phyloP scores from a whole-genome alignment of 2,113 vertebrate species.

The Stegastes partitus region DNA sequence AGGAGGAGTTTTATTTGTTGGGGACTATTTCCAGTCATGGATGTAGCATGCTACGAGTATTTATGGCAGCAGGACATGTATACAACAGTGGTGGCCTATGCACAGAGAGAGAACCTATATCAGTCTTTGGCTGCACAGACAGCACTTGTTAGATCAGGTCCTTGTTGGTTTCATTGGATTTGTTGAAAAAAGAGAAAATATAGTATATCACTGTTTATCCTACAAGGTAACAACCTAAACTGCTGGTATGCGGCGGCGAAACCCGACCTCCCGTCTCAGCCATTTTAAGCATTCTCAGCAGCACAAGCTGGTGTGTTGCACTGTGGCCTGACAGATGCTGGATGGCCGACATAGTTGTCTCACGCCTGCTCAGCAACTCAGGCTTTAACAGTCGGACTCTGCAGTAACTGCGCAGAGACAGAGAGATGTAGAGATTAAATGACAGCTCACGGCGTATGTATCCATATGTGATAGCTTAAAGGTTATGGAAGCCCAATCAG shows the following conservation, averaged over 20 bases:
- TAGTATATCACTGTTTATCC: not conserved
- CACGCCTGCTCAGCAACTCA: constrained; percentile 51
- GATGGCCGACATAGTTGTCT: constrained; percentile 63
- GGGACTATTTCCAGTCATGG: not conserved
- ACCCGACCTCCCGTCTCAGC: constrained; percentile 13
- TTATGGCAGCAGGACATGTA: not conserved
- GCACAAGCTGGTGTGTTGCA: constrained; percentile 27
- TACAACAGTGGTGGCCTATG: too few species aligned
- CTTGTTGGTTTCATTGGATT: not conserved
- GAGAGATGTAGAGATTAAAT: constrained; percentile 13
- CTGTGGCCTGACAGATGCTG: constrained; percentile 62
- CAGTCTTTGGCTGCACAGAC: not conserved
- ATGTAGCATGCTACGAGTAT: not conserved
- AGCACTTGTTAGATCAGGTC: not conserved
- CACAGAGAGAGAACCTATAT: too few species aligned
- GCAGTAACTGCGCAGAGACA: not conserved
- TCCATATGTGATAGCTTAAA: constrained; percentile 8
- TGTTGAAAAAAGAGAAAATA: not conserved
- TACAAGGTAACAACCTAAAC: not conserved
- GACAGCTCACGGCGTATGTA: not conserved
- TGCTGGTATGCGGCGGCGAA: not conserved
- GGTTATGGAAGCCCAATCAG: not conserved
- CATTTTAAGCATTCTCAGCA: constrained; percentile 41
- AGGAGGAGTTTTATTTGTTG: not conserved
- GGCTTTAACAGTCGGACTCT: constrained; percentile 41